phyloP scores from a whole-genome alignment of 2,888 invertebrate genomes.

The Aricia artaxerxes region DNA sequence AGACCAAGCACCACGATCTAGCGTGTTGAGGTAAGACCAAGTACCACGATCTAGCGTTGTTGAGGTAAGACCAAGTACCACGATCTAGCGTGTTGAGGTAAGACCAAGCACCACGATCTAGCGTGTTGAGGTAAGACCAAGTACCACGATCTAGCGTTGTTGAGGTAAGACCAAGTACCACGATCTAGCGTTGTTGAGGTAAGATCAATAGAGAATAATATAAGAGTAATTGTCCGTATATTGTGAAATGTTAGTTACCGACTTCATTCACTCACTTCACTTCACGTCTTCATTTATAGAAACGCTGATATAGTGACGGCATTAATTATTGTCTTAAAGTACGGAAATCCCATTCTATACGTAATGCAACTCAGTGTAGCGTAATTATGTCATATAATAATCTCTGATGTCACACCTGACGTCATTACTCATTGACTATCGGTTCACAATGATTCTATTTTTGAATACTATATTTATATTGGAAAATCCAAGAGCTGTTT shows the following conservation, averaged over 20 bases:
- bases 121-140: slow-evolving; percentile 45
- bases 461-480: not conserved
- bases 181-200: too few relatives aligned
- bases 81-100: slow-evolving; percentile 69
- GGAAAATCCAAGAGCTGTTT: not conserved
- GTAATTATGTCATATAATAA: not conserved
- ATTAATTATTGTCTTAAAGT: not conserved
- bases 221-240: slow-evolving; percentile 2
- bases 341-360: not conserved
- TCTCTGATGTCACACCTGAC: not conserved
- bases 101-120: not conserved
- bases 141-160: too few relatives aligned
- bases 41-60: too few relatives aligned
- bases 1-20: too few relatives aligned
- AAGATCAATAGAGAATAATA: slow-evolving; percentile 45
- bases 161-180: slow-evolving; percentile 37
- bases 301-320: too few relatives aligned
- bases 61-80: slow-evolving; percentile 61
- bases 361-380: not conserved
- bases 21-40: too few relatives aligned
- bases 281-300: not conserved
- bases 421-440: not conserved
- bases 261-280: not conserved
- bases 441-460: not conserved
- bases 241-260: not conserved